These are phyloP conservation scores for Leptopilina drosophilae DNA, from an alignment of 2,888 invertebrate genomes.

Conservation along the genomic window DNA sequence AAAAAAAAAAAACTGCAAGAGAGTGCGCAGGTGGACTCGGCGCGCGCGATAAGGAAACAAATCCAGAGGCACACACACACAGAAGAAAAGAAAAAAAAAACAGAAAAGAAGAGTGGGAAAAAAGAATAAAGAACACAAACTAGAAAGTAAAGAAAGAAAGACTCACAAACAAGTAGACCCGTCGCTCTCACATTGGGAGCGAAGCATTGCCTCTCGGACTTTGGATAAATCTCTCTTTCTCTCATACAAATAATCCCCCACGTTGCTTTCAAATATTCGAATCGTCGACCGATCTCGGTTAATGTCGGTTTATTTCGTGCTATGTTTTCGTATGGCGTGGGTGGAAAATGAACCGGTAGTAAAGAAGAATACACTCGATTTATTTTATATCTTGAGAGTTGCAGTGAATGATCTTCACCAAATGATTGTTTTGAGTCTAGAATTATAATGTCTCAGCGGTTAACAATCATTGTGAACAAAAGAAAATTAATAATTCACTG, in stretches of 20 bases:
- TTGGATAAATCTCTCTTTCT: constrained; percentile 20
- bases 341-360: constrained; percentile 53
- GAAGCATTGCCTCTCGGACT: constrained; percentile 58
- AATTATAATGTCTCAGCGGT: constrained; percentile 13
- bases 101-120: neutral
- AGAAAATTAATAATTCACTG: too few species aligned
- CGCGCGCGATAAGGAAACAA: constrained; percentile 36
- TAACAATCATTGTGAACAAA: neutral
- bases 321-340: constrained; percentile 23
- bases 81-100: neutral
- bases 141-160: constrained; percentile 36
- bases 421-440: neutral
- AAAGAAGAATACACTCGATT: constrained; percentile 35
- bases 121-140: constrained; percentile 23
- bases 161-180: constrained; percentile 37
- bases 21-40: constrained; percentile 28
- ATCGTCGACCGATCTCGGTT: constrained; percentile 60
- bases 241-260: constrained; percentile 52
- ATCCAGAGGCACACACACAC: constrained; percentile 13
- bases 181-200: constrained; percentile 57
- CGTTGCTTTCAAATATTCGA: constrained; percentile 51
- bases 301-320: constrained; percentile 58
- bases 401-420: neutral
- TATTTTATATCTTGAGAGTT: neutral
- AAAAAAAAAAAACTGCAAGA: constrained; percentile 6